phyloP scores from a whole-genome alignment of 2,888 invertebrate species.

The Ypsolopha sequella region DNA sequence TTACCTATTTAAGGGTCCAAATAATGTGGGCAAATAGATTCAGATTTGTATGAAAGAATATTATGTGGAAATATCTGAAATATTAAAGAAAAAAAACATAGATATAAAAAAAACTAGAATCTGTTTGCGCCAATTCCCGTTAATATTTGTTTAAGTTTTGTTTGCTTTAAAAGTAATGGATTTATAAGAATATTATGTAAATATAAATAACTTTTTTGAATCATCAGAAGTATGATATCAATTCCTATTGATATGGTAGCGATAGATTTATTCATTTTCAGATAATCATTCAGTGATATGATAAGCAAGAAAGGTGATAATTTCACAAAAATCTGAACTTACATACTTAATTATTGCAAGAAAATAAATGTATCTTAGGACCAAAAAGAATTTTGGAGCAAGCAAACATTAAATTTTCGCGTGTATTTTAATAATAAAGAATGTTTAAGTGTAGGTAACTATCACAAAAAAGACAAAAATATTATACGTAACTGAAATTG shows the following conservation, averaged over 20 bases:
- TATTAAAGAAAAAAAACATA: too few relatives aligned
- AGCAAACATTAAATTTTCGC: neutral
- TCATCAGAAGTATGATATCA: conserved; percentile 43
- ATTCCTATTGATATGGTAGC: conserved; percentile 20
- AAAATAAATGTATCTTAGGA: neutral
- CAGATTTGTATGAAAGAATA: neutral
- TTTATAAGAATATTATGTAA: neutral
- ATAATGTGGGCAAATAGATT: neutral
- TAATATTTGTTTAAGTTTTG: neutral
- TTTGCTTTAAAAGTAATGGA: neutral
- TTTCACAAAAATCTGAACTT: neutral
- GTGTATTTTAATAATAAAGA: conserved; percentile 2
- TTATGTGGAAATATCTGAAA: neutral
- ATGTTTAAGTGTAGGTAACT: neutral
- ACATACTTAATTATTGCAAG: neutral
- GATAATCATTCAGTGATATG: conserved; percentile 6
- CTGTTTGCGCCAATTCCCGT: neutral
- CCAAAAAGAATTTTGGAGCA: conserved; percentile 1
- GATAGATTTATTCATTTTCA: conserved; percentile 20
- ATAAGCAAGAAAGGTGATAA: neutral
- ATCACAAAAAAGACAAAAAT: conserved; percentile 12
- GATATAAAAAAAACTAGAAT: neutral
- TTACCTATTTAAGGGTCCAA: neutral
- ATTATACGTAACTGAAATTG: conserved; percentile 33
- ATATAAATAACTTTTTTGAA: conserved; percentile 7